phyloP scores from a whole-genome alignment of 2,113 vertebrate species.

The Ochotona curzoniae region DNA sequence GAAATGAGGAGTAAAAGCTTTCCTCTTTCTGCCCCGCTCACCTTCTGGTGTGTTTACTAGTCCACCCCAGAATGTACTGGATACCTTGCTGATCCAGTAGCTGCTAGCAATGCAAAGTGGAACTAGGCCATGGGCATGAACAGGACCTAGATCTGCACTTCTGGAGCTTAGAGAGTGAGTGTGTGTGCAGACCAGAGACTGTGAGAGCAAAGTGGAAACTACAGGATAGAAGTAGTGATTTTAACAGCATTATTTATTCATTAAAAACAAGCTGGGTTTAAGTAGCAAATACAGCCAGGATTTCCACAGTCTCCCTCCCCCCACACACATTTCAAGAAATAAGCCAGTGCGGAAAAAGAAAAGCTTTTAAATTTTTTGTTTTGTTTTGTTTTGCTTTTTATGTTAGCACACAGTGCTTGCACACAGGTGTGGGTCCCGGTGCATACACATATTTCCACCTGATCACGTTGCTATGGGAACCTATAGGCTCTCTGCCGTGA shows the following conservation, averaged over 20 bases:
- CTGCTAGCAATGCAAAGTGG: background rate
- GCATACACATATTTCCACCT: too few relatives aligned
- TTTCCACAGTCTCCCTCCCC: background rate
- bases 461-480: too few relatives aligned
- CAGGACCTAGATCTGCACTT: background rate
- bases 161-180: background rate
- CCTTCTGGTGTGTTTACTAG: too few relatives aligned
- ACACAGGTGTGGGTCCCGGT: too few relatives aligned
- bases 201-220: background rate
- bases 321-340: too few relatives aligned
- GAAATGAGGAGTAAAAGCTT: background rate
- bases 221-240: too few relatives aligned
- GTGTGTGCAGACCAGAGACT: too few relatives aligned
- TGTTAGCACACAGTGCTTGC: too few relatives aligned
- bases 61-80: background rate
- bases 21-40: background rate
- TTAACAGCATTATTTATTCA: background rate
- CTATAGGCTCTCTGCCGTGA: too few relatives aligned
- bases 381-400: too few relatives aligned
- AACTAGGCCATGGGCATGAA: background rate
- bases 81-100: background rate
- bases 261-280: background rate
- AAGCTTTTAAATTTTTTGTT: too few relatives aligned
- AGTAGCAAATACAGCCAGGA: background rate
- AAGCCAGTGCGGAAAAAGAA: too few relatives aligned